Evolutionary conservation across 2,888 invertebrate genomes (phyloP), one percentile per base, ranked within the genome.

Genomic region (Torymus texanus): DNA sequence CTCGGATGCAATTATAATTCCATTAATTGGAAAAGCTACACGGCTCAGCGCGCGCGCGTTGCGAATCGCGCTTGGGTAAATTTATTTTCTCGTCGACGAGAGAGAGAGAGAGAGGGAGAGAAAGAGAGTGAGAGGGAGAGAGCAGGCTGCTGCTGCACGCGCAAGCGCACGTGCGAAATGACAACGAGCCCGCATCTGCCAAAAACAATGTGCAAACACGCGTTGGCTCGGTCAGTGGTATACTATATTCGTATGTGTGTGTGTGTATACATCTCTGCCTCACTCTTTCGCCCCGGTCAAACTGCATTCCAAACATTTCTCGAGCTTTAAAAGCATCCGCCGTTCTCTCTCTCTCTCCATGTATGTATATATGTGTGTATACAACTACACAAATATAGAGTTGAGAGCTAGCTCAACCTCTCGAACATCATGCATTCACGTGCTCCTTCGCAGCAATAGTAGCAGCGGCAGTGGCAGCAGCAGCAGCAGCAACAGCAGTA

Each of bases 121-220:
- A 4, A 3, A 29, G 29, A 41, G 5, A 29, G 29, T 5, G 29
- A 29, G 29, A 29, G 29, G 5, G 29, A 29, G 29, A 41, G 41
- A 41, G 41, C 41, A 8, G 41, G 41, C 41, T 41, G 41, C 21
- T 21, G 21, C 21, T 21, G 2, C 21, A 21, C 21, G 21, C 21
- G 21, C 21, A 21, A 21, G 41, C 41, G 68, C 50, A 24, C 72
- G 50, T n/a, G 58, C 63, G 50, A 24, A 51, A 13, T 16, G 58
- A 58, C 72, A 63, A 55, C 53, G n/a, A 24, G n/a, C 53, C 16
- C 55, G 61, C 68, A 59, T 58, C 59, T 59, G 71, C 63, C 71
- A 78, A 66, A 78, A 72, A 78, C 58, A 72, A 72, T 18, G 77
- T 29, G 72, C 61, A 78, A 72, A 78, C 66, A 72, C n/a, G 41